Percentiles rank a stretch among this genome's conserved stretches.
Conservation (phyloP, 2,888 invertebrate genomes). For the Euzophera pinguis region DNA sequence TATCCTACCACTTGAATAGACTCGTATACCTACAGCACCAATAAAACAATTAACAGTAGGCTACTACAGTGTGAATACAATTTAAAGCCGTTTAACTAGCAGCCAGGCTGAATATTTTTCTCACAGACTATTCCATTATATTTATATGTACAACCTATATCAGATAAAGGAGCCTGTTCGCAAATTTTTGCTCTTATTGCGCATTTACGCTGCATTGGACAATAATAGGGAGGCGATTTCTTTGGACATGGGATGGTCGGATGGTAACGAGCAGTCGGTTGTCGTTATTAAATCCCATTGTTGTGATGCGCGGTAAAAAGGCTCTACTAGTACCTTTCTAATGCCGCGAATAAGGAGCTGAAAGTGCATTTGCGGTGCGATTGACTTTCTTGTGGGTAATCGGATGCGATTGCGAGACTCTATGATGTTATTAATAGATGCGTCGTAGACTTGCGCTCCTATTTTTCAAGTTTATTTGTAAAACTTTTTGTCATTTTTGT, state of each 20-base stretch:
- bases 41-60: constrained; percentile 19
- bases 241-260: constrained; percentile 51
- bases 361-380: constrained; percentile 55
- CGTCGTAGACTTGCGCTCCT: background rate
- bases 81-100: constrained; percentile 19
- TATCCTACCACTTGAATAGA: constrained; percentile 8
- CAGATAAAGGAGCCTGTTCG: constrained; percentile 43
- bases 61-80: constrained; percentile 16
- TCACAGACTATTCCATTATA: constrained; percentile 27
- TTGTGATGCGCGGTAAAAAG: constrained; percentile 64
- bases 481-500: background rate
- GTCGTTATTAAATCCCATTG: constrained; percentile 67
- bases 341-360: constrained; percentile 63
- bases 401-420: constrained; percentile 21
- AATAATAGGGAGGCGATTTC: constrained; percentile 60
- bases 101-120: constrained; percentile 21
- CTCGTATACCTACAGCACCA: constrained; percentile 8
- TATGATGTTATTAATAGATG: background rate
- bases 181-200: constrained; percentile 55
- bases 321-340: constrained; percentile 50
- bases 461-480: background rate
- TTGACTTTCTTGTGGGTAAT: constrained; percentile 30
- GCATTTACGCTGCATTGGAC: constrained; percentile 45
- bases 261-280: constrained; percentile 58
- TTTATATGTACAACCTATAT: constrained; percentile 31